Conservation (phyloP, 2,888 invertebrate species). For the Synanthedon formicaeformis region DNA sequence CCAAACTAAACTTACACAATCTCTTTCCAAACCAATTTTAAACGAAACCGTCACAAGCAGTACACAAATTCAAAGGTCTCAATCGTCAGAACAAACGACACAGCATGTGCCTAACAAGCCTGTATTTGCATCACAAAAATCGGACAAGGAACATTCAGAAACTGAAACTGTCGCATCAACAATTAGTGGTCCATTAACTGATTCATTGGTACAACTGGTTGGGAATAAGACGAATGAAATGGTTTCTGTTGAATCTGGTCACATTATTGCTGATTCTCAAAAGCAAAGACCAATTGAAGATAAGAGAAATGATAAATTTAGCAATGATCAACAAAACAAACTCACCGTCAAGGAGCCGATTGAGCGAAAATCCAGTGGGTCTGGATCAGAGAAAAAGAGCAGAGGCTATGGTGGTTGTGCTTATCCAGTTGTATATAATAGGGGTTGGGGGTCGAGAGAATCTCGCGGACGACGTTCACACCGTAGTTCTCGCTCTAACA, state of each 20-base stretch:
- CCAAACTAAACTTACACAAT: conserved; percentile 18
- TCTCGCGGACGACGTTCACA: conserved; percentile 62
- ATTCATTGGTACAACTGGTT: conserved; percentile 22
- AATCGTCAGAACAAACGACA: conserved; percentile 26
- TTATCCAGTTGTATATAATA: conserved; percentile 55
- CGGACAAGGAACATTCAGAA: conserved; percentile 50
- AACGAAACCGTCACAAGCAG: conserved; percentile 23
- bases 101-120: conserved; percentile 29
- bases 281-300: conserved; percentile 37
- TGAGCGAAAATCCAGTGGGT: conserved; percentile 58
- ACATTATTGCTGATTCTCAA: conserved; percentile 25
- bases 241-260: conserved; percentile 33
- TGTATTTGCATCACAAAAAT: conserved; percentile 34
- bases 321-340: conserved; percentile 52
- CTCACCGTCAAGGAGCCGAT: conserved; percentile 58
- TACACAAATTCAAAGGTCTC: conserved; percentile 31
- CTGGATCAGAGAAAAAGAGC: conserved; percentile 64
- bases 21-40: conserved; percentile 17
- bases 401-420: conserved; percentile 58
- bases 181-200: conserved; percentile 25
- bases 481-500: conserved; percentile 58
- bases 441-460: conserved; percentile 61
- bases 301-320: conserved; percentile 43
- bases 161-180: conserved; percentile 44
- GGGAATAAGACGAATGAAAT: conserved; percentile 32